Conservation (phyloP, 1,140 invertebrate species). For the Cephus cinctus region DNA sequence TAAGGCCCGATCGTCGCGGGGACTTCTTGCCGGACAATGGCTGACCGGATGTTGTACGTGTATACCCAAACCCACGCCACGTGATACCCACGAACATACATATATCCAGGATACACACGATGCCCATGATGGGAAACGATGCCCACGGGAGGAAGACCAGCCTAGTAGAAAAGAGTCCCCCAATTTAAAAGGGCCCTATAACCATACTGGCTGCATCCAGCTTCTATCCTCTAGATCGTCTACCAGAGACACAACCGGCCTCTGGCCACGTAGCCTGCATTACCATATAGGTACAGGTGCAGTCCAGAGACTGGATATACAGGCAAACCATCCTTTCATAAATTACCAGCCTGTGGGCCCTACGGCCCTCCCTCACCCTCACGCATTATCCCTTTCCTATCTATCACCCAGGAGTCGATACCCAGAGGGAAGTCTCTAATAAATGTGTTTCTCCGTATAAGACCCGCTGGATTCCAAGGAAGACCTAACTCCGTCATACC, state of each 20-base stretch:
- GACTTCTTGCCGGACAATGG: slow-evolving; percentile 39
- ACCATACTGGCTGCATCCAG: slow-evolving; percentile 1
- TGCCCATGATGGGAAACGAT: slow-evolving; percentile 23
- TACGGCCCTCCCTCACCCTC: no score
- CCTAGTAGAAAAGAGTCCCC: slow-evolving; percentile 4
- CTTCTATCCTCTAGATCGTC: slow-evolving; percentile 15
- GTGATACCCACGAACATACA: not conserved
- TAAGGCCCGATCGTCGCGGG: slow-evolving; percentile 31
- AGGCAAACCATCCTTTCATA: no score
- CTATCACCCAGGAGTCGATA: no score
- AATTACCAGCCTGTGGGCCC: no score
- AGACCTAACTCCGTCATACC: no score
- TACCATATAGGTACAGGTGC: slow-evolving; percentile 31
- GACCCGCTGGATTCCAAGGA: no score
- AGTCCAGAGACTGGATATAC: no score
- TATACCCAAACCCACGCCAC: slow-evolving; percentile 45
- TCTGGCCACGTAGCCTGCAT: slow-evolving; percentile 15
- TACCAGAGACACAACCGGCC: slow-evolving; percentile 13
- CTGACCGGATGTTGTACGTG: slow-evolving; percentile 39
- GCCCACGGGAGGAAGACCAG: slow-evolving; percentile 19
- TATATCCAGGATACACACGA: not conserved
- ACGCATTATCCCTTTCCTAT: no score
- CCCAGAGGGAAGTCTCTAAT: no score
- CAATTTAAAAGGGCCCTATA: not conserved
- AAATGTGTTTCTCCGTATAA: no score